Evolutionary conservation across 2,113 vertebrate genomes (phyloP).

Genomic region (Nycticryphes semicollaris): DNA sequence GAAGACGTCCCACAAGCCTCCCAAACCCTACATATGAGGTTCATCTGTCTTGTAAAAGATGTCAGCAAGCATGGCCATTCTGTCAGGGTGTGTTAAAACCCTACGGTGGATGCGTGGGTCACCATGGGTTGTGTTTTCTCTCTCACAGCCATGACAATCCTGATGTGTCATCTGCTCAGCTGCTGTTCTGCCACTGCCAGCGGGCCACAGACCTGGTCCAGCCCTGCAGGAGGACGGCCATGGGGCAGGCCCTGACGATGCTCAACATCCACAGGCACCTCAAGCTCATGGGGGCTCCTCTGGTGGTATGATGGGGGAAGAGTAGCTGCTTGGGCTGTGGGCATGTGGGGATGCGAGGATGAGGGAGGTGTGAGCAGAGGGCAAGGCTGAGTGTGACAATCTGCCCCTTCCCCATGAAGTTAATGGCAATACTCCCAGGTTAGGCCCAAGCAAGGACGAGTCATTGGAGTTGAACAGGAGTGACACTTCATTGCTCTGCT

Average conservation of each 20-base stretch:
- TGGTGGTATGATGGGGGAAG: slow-evolving; percentile 79
- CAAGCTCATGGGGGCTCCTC: slow-evolving; percentile 88
- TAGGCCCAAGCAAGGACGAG: neutral
- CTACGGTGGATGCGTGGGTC: neutral
- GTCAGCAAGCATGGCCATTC: neutral
- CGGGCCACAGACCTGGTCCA: slow-evolving; percentile 35
- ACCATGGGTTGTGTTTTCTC: neutral
- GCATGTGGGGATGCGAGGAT: neutral
- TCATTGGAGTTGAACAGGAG: neutral
- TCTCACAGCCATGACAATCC: slow-evolving; percentile 67
- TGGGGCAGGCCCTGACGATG: slow-evolving; percentile 81
- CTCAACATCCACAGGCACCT: slow-evolving; percentile 89
- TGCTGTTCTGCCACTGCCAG: slow-evolving; percentile 89
- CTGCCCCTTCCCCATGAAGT: neutral
- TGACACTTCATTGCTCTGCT: neutral
- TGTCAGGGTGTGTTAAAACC: neutral
- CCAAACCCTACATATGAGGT: neutral
- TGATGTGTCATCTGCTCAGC: slow-evolving; percentile 65
- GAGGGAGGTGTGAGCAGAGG: neutral
- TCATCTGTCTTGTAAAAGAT: neutral
- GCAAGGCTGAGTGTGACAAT: neutral
- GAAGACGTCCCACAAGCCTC: neutral
- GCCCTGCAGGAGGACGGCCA: slow-evolving; percentile 80
- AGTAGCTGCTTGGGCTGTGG: neutral
- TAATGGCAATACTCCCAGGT: neutral